phyloP scores from a whole-genome alignment of 2,113 vertebrate species.

The Etheostoma spectabile region DNA sequence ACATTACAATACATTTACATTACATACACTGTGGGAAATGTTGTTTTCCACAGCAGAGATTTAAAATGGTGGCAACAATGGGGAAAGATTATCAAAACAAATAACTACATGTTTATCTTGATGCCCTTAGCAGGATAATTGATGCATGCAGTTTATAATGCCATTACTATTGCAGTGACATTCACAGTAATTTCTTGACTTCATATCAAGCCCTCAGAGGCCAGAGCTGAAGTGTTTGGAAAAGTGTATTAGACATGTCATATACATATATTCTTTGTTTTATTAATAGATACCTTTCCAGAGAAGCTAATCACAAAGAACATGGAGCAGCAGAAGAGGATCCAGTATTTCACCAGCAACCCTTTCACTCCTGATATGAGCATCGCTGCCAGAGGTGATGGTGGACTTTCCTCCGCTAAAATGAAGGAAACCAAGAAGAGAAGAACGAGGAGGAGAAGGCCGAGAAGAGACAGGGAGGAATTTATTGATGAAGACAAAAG shows the following conservation, averaged over 20 bases:
- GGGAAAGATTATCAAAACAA: background rate
- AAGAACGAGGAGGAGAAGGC: background rate
- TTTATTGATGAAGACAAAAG: background rate
- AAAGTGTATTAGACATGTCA: background rate
- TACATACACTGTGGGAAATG: background rate
- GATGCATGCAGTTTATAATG: background rate
- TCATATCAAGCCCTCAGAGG: background rate
- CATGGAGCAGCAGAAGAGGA: slow-evolving; percentile 84
- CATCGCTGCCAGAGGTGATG: slow-evolving; percentile 70
- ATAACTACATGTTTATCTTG: background rate
- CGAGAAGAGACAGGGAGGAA: background rate
- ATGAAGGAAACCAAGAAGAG: background rate
- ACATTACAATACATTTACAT: too few relatives aligned
- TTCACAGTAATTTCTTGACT: background rate
- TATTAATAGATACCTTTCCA: slow-evolving; percentile 71
- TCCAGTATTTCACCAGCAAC: slow-evolving; percentile 84
- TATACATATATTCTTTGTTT: background rate
- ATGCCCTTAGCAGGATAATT: background rate
- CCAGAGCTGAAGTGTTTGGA: background rate
- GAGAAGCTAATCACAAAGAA: slow-evolving; percentile 85
- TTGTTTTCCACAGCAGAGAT: background rate
- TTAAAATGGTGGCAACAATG: background rate
- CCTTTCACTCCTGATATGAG: slow-evolving; percentile 79
- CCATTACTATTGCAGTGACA: background rate
- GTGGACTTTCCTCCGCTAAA: slow-evolving; percentile 69